Evolutionary conservation across 1,140 invertebrate species (phyloP), one percentile per base, ranked within the genome.

Genomic region (Liolophura sinensis): DNA sequence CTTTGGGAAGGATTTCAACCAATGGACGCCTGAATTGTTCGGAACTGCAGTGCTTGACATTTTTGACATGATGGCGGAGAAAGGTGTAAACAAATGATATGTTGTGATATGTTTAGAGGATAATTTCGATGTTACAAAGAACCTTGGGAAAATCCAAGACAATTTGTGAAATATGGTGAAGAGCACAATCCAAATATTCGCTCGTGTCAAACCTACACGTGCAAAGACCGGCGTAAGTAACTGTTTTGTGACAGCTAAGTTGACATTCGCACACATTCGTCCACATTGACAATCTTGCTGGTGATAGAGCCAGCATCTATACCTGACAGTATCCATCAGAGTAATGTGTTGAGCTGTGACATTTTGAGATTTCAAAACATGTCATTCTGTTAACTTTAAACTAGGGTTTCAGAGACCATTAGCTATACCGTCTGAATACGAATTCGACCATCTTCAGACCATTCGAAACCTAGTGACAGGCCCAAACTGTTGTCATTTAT

Each of bases 121-220:
- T 52, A n/a, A n/a, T 52, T n/a, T 52, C 22, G 18, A n/a, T 52
- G 15, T 24, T 22, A 50, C 25, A 47, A 47, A 61, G 49, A 46
- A 62, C 40, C 40, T 48, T 65, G 50, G 27, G 25, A 20, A 61
- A 54, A 64, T 1, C 47, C 62, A 12, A 18, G 73, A 60, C 46
- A 61, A 59, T 20, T 27, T 40, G 3, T 27, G 15, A 52, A 70
- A 61, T 47, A 85, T 84, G 83, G 83, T 85, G 18, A 84, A 84
- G 69, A 83, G 84, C 69, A 84, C 81, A 5, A 85, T 85, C 60
- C 78, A 83, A 67, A 84, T 85, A 65, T 85, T 83, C 74, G 76
- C 73, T 54, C 69, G 84, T 61, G 62, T 85, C 50, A 84, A 84
- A 63, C 84, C 84, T 14, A 80, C 82, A 18, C 79, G 79, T 68